Evolutionary conservation across 2,113 vertebrate species (phyloP).

Genomic region (Recurvirostra avosetta): DNA sequence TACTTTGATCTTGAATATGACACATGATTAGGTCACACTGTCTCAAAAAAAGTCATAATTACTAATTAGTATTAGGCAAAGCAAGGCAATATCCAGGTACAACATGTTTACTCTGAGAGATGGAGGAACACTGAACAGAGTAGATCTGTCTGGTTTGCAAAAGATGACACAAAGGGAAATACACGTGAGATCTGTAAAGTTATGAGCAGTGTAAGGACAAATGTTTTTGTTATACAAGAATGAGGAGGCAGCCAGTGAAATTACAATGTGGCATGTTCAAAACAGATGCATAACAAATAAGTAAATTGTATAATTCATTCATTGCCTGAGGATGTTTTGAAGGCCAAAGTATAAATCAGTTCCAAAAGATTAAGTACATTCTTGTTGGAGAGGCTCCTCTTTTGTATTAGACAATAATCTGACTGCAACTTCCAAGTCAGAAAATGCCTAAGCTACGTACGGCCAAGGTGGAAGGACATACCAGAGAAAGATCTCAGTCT

Average conservation of each 20-base stretch:
- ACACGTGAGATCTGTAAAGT: background rate
- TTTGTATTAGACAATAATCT: background rate
- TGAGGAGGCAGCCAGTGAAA: background rate
- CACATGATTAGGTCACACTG: background rate
- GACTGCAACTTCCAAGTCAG: background rate
- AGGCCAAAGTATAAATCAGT: background rate
- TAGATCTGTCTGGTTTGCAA: background rate
- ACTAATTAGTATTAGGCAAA: background rate
- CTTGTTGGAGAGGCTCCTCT: background rate
- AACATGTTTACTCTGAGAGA: background rate
- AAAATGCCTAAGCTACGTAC: background rate
- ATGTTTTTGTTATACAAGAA: background rate
- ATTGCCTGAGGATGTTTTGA: background rate
- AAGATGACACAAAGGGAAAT: background rate
- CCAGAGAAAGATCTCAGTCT: background rate
- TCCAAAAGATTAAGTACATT: background rate
- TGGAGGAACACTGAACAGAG: background rate
- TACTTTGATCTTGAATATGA: background rate
- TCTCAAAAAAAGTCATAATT: background rate
- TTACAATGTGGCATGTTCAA: background rate
- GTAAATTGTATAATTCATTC: background rate
- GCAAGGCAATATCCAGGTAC: background rate
- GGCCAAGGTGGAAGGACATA: background rate
- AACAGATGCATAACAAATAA: background rate
- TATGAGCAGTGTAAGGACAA: background rate